Base-by-base conservation (phyloP, 2,888 invertebrate species). In the Matsumyia berberina region DNA sequence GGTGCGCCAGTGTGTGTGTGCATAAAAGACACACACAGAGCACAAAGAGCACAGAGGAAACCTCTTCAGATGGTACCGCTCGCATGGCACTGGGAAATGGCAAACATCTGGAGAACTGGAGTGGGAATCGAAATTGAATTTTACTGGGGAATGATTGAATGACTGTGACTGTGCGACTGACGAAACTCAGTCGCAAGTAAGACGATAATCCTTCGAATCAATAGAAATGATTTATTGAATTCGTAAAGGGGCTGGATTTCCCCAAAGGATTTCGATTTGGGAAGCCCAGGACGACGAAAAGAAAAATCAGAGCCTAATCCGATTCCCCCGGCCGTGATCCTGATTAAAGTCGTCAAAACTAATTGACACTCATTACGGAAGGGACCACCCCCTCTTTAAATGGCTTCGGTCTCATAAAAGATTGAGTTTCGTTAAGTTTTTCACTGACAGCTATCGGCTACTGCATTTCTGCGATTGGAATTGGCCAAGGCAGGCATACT, bases 1-100 rank as follows among this genome's bases (percentile, higher is more conserved):
- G 79, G 79, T 79, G 72, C 58, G 58, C 72, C 64, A 78, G 19
- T 39, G 8, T 58, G 29, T 35, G 60, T 72, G 53, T 19, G 17
- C 35, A 37, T 37, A 46, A 39, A 60, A 31, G 29, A 64, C 17
- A 44, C 12, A 42, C 15, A 17, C 42, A 2, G 17, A 42, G 15
- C 42, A 9, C 44, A 44, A 44, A 17, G 17, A 15, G 17, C 8
- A 44, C 1, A 35, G 8, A 15, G 15, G 9, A 44, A 44, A 44
- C 6, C n/a, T 44, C 46, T 17, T 46, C 11, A 46, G 19, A 44
- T 33, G 29, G 31, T 60, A 33, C 44, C 57, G 35, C 46, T 33
- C 35, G 4, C 24, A 24, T 33, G 33, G n/a, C n/a, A n/a, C n/a
- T n/a, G 57, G 44, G 15, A 69, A 69, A 69, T 46, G 44, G 57